Evolutionary conservation across 2,888 invertebrate genomes (phyloP).

Genomic region (Malacosoma neustria): DNA sequence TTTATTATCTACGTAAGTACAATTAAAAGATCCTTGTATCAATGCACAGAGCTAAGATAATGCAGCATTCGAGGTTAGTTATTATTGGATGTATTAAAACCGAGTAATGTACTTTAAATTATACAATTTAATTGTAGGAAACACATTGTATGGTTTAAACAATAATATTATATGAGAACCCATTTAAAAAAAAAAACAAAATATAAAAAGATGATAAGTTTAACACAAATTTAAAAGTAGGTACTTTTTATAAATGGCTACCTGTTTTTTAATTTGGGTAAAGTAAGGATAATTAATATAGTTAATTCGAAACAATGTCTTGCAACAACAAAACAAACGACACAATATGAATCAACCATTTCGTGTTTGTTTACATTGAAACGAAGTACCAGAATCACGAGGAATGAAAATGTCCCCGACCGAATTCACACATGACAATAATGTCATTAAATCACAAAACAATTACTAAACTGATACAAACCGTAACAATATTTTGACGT

Average conservation of each 20-base stretch:
- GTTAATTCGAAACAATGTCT: background rate
- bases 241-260: no score
- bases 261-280: no score
- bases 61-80: background rate
- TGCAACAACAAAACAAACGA: background rate
- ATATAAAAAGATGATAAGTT: no score
- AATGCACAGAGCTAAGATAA: background rate
- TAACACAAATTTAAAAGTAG: no score
- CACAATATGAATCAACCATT: background rate
- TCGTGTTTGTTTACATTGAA: background rate
- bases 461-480: background rate
- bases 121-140: no score
- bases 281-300: no score
- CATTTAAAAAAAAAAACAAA: no score
- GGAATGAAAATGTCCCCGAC: background rate
- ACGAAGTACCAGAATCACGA: background rate
- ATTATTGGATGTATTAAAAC: no score
- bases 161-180: no score
- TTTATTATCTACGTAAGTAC: slow-evolving; percentile 20
- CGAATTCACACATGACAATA: background rate
- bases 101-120: no score
- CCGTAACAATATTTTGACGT: background rate
- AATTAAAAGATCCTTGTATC: slow-evolving; percentile 2
- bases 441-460: background rate
- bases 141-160: no score